Conservation (phyloP, 2,888 invertebrate genomes). For the Acrobasis suavella region DNA sequence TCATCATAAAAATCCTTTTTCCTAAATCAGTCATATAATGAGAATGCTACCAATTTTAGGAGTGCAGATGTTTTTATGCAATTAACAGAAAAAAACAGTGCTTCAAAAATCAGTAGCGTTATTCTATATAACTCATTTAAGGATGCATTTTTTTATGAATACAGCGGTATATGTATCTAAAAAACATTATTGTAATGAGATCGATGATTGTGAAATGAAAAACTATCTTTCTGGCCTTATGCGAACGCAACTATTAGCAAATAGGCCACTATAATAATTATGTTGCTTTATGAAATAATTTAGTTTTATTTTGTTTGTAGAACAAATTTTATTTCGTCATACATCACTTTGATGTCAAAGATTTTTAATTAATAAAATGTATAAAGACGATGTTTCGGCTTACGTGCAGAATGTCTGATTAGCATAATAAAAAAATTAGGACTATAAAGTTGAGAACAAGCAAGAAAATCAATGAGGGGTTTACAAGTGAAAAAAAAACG, state of each 20-base stretch:
- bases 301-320: constrained; percentile 34
- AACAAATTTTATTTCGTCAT: constrained; percentile 38
- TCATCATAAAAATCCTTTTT: no score
- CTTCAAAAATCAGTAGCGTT: no score
- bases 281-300: constrained; percentile 32
- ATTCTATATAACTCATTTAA: no score
- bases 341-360: constrained; percentile 32
- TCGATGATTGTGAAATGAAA: background rate
- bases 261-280: constrained; percentile 23
- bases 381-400: constrained; percentile 40
- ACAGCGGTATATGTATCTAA: background rate
- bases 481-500: no score
- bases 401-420: background rate
- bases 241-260: background rate
- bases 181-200: background rate
- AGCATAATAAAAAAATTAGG: background rate
- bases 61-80: no score
- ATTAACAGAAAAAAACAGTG: no score
- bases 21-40: no score
- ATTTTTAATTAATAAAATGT: constrained; percentile 40
- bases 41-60: no score
- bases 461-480: no score
- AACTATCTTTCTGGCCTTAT: constrained; percentile 8
- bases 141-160: no score
- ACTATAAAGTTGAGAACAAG: no score